phyloP scores from a whole-genome alignment of 2,888 invertebrate species.

The Meghimatium bilineatum region DNA sequence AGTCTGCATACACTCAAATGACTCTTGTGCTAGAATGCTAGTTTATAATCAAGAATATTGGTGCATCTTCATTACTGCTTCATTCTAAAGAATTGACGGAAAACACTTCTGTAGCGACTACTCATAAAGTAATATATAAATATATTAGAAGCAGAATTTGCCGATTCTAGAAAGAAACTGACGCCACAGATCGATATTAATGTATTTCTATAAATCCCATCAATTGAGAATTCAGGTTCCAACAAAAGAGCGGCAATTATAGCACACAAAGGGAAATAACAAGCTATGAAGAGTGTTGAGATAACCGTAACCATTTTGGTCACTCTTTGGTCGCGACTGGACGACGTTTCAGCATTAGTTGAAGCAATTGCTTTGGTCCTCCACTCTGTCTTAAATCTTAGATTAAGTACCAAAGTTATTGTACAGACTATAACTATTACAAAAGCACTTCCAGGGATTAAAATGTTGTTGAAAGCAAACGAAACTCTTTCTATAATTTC shows the following conservation, averaged over 20 bases:
- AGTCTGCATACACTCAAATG: too few relatives aligned
- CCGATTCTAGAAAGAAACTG: neutral
- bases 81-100: neutral
- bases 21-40: too few relatives aligned
- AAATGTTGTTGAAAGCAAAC: neutral
- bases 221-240: neutral
- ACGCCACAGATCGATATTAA: neutral
- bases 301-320: neutral
- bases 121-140: conserved; percentile 25
- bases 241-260: neutral
- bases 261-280: neutral
- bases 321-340: conserved; percentile 3
- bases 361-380: neutral
- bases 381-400: neutral
- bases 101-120: neutral
- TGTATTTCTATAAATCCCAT: neutral
- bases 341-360: neutral
- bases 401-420: neutral
- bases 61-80: too few relatives aligned
- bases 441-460: neutral
- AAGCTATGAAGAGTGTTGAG: neutral
- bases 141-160: neutral
- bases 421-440: neutral
- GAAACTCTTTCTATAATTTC: neutral
- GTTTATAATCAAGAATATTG: too few relatives aligned